Evolutionary conservation across 2,113 vertebrate genomes (phyloP).

Genomic region (Rhipidura dahli): DNA sequence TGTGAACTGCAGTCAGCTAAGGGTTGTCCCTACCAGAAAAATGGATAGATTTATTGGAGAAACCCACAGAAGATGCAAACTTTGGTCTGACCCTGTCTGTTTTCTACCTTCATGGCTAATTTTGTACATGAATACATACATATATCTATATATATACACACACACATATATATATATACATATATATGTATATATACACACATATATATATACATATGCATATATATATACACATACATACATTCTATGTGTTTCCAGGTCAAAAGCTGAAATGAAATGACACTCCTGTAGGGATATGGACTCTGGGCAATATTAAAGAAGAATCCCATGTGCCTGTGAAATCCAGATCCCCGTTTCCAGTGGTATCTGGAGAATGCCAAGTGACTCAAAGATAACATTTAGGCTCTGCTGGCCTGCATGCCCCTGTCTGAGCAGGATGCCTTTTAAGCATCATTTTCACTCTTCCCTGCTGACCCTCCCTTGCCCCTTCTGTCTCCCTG

Average conservation of each 20-base stretch:
- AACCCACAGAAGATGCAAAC: background rate
- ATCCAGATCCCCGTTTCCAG: background rate
- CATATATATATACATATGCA: fast-evolving
- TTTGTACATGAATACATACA: background rate
- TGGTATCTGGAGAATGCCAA: background rate
- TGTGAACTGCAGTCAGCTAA: background rate
- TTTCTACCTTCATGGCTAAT: background rate
- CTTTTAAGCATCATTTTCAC: background rate
- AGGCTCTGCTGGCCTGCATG: background rate
- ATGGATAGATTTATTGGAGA: background rate
- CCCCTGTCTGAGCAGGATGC: background rate
- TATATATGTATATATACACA: fast-evolving
- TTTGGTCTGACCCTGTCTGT: background rate
- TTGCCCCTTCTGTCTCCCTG: background rate
- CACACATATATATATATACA: fast-evolving
- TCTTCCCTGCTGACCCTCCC: background rate
- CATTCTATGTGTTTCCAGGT: too few relatives aligned
- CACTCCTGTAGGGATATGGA: background rate
- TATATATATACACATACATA: fast-evolving
- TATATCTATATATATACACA: fast-evolving
- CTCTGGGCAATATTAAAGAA: background rate
- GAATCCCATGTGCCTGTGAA: background rate
- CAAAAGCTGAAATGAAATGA: background rate
- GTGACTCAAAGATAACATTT: background rate
- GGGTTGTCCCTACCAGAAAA: background rate